phyloP scores from a whole-genome alignment of 2,888 invertebrate species.

The Cecidostiba fungosa region DNA sequence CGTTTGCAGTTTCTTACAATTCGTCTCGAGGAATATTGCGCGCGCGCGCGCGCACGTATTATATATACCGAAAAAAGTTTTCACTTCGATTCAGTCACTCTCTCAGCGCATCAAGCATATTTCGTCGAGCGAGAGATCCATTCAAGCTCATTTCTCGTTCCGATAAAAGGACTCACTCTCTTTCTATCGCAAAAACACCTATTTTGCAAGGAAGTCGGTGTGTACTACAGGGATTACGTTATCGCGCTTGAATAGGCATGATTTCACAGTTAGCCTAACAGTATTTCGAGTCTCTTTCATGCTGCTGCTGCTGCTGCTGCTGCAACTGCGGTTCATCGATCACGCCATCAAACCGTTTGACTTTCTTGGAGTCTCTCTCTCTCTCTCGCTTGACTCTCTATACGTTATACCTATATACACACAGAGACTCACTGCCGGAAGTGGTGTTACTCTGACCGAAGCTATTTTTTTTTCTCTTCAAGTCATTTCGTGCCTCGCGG shows the following conservation, averaged over 20 bases:
- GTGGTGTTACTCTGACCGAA: background rate
- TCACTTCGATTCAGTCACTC: background rate
- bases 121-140: background rate
- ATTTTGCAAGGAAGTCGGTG: conserved; percentile 47
- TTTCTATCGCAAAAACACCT: background rate
- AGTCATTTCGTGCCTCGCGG: conserved; percentile 18
- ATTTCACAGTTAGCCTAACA: conserved; percentile 66
- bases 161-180: background rate
- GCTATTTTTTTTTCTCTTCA: conserved; percentile 1
- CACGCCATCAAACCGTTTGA: conserved; percentile 62
- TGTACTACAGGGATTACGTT: conserved; percentile 51
- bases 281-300: conserved; percentile 59
- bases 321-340: conserved; percentile 61
- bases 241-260: conserved; percentile 62
- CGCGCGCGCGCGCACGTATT: no score
- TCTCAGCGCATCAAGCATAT: background rate
- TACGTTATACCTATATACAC: background rate
- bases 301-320: conserved; percentile 61
- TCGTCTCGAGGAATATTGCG: background rate
- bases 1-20: background rate
- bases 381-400: conserved; percentile 3
- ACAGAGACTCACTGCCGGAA: conserved; percentile 40
- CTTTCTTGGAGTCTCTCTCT: background rate
- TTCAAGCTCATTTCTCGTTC: background rate
- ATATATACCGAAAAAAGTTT: background rate